A percentile compares a stretch with the other conserved stretches of the same genome.
These are phyloP conservation scores for Microcebus griseorufus DNA, from an alignment of 2,113 vertebrate genomes.

Conservation along the genomic window DNA sequence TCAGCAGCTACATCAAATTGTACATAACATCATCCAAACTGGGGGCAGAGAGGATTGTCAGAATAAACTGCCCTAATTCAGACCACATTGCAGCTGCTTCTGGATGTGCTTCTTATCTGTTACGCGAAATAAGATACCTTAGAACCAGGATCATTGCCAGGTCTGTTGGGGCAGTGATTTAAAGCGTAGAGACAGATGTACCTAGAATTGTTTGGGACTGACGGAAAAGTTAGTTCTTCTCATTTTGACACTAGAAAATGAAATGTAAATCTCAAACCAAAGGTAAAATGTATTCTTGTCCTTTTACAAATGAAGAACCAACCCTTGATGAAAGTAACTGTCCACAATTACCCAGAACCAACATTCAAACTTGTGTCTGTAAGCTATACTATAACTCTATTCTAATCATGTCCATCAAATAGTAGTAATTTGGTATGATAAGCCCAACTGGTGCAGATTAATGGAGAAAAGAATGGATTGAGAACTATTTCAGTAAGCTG, in stretches of 20 bases:
- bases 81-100: not conserved
- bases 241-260: not conserved
- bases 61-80: not conserved
- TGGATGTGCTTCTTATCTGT: not conserved
- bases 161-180: not conserved
- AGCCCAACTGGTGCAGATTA: not conserved
- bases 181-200: not conserved
- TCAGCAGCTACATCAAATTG: not conserved
- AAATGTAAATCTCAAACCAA: not conserved
- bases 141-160: not conserved
- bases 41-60: not conserved
- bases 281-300: not conserved
- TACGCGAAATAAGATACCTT: not conserved
- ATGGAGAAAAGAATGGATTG: not conserved
- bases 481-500: not conserved
- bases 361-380: not conserved
- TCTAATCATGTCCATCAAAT: not conserved
- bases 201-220: not conserved
- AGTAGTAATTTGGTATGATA: not conserved
- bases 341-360: not conserved
- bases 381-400: not conserved
- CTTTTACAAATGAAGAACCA: not conserved
- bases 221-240: not conserved
- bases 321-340: not conserved
- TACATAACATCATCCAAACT: not conserved